Evolutionary conservation across 2,888 invertebrate genomes (phyloP), one percentile per base, ranked within the genome.

Genomic region (Apamea monoglypha): DNA sequence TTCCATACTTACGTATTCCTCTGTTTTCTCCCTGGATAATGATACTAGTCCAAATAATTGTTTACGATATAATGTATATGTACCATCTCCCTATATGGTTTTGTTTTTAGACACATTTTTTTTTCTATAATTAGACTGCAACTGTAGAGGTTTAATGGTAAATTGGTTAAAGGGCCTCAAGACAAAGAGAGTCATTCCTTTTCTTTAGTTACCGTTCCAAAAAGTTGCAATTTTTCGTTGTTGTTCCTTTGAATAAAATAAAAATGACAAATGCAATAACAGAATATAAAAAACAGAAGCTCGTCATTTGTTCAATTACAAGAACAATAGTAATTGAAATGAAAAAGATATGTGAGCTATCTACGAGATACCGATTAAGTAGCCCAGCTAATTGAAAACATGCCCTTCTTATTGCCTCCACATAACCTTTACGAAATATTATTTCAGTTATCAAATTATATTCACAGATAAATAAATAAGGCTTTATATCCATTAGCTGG

Each of bases 401-500:
- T 29, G 44, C 67, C 71, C 61, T 70, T 36, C 25, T 18, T 72
- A 77, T 16, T 18, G 16, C 40, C 2, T 68, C 61, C 3, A 18
- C 5, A 44, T 82, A 78, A 69, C 44, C 25, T 78, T 83, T 36
- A 74, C 36, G 25, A 81, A 85, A 71, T 77, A 67, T 70, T 76
- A 61, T 73, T 69, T 61, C 5, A 71, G 59, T 76, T 66, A 68
- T 76, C 53, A 61, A 79, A 61, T 69, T 36, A 32, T 32, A 70
- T 80, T 67, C 25, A 76, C 64, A 74, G 32, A 68, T 67, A 59
- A 64, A 84, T 74, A 82, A 80, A 86, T 78, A 74, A 76, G 36
- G 40, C 71, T 82, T 56, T 78, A 71, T 74, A 71, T 64, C 81
- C 79, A 86, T 86, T 84, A 87, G 78, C 63, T 25, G 21, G 47